A percentile compares a stretch with the other conserved stretches of the same genome.
Evolutionary conservation across 2,888 invertebrate genomes (phyloP).

Genomic region (Blastobasis adustella): DNA sequence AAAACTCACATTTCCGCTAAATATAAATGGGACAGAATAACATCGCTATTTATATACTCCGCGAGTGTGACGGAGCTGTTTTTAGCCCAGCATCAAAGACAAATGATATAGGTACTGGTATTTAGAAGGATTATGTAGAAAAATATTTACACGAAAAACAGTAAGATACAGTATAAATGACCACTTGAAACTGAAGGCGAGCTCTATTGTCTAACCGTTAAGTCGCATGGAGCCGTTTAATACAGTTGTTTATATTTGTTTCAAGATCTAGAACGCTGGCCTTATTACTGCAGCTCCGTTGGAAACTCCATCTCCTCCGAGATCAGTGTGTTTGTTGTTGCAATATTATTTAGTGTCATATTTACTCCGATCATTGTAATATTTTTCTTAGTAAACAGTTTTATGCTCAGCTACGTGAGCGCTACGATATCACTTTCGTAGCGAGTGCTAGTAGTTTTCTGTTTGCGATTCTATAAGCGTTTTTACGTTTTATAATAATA

Average conservation of each 20-base stretch:
- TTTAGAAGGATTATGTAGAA: constrained; percentile 2
- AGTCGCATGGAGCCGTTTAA: constrained; percentile 40
- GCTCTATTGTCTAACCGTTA: constrained; percentile 54
- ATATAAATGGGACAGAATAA: no score
- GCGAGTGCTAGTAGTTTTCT: constrained; percentile 1
- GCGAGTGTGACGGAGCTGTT: no score
- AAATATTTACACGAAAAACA: no score
- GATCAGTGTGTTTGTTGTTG: constrained; percentile 13
- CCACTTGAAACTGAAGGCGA: no score
- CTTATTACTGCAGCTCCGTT: constrained; percentile 19
- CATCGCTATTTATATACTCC: no score
- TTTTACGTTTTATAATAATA: no score
- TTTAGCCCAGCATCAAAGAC: no score
- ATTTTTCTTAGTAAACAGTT: background rate
- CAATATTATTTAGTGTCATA: constrained; percentile 5
- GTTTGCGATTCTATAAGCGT: background rate
- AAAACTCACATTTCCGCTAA: no score
- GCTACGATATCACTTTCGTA: constrained; percentile 1
- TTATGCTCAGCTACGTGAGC: background rate
- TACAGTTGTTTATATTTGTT: constrained; percentile 49
- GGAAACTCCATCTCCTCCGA: constrained; percentile 12
- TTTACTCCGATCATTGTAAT: background rate
- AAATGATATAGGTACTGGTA: background rate
- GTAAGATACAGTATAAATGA: no score
- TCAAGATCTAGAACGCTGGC: constrained; percentile 23